Evolutionary conservation across 2,797 vertebrate genomes (phyloP).

Genomic region (Spizella passerina): DNA sequence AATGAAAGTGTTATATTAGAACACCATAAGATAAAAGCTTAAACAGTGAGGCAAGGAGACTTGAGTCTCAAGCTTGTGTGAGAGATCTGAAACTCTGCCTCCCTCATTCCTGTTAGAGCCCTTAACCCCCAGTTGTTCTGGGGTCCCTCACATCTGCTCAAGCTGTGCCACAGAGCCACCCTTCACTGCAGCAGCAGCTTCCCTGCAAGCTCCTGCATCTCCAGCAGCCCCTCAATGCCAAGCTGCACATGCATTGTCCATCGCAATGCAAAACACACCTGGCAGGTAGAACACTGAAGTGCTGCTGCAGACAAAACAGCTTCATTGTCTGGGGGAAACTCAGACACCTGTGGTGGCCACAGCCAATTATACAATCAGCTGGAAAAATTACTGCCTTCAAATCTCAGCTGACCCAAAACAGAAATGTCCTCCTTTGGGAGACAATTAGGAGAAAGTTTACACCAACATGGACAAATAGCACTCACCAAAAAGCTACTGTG

Average conservation of each 20-base stretch:
- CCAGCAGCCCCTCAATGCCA: background rate
- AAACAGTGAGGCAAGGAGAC: background rate
- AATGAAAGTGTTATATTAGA: background rate
- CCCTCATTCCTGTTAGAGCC: background rate
- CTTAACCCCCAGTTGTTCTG: background rate
- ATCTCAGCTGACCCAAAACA: background rate
- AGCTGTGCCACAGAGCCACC: background rate
- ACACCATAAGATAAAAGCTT: background rate
- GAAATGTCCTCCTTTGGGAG: background rate
- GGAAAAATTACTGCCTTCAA: background rate
- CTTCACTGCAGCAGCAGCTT: background rate
- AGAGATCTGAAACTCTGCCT: background rate
- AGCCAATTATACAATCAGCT: background rate
- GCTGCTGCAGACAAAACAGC: background rate
- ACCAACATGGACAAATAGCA: background rate
- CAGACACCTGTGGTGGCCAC: background rate
- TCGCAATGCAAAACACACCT: background rate
- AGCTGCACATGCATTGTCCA: rapidly evolving
- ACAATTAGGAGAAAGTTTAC: background rate
- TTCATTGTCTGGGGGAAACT: background rate
- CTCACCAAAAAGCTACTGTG: background rate
- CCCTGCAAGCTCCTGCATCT: rapidly evolving
- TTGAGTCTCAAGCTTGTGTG: background rate
- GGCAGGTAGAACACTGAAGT: background rate
- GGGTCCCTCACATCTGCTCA: background rate